Percentiles rank a stretch among this genome's conserved stretches.
Conservation (phyloP, 2,888 invertebrate species). For the Urechis unicinctus region DNA sequence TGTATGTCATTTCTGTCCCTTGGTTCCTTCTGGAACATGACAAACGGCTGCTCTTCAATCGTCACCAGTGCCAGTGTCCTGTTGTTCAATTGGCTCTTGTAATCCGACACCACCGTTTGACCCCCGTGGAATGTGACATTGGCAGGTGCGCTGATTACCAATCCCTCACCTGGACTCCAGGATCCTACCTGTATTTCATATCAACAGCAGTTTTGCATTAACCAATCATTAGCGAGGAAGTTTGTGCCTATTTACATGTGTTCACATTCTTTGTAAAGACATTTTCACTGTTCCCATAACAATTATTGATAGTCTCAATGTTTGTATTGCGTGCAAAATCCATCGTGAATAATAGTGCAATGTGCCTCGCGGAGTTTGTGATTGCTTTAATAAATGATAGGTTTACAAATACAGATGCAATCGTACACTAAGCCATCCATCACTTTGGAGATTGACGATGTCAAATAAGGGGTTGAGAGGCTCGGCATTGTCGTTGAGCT, state of each 20-base stretch:
- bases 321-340: too few relatives aligned
- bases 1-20: slow-evolving; percentile 2
- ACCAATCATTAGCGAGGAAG: too few relatives aligned
- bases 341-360: too few relatives aligned
- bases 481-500: slow-evolving; percentile 1
- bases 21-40: background rate
- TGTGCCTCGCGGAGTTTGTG: too few relatives aligned
- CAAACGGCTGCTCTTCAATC: slow-evolving; percentile 10
- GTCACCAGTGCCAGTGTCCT: slow-evolving; percentile 7
- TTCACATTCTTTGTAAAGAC: too few relatives aligned
- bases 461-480: slow-evolving; percentile 9
- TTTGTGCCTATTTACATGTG: too few relatives aligned
- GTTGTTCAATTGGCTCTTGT: slow-evolving; percentile 10
- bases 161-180: slow-evolving; percentile 5
- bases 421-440: slow-evolving; percentile 10
- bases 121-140: slow-evolving; percentile 2
- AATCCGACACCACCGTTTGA: slow-evolving; percentile 4
- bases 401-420: background rate
- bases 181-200: slow-evolving; percentile 7
- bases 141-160: background rate
- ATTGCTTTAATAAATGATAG: too few relatives aligned
- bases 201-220: too few relatives aligned
- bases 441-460: slow-evolving; percentile 9
- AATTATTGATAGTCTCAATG: too few relatives aligned
- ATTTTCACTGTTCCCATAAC: too few relatives aligned